Base-by-base conservation (phyloP, 2,113 vertebrate species). In the Panthera tigris region DNA sequence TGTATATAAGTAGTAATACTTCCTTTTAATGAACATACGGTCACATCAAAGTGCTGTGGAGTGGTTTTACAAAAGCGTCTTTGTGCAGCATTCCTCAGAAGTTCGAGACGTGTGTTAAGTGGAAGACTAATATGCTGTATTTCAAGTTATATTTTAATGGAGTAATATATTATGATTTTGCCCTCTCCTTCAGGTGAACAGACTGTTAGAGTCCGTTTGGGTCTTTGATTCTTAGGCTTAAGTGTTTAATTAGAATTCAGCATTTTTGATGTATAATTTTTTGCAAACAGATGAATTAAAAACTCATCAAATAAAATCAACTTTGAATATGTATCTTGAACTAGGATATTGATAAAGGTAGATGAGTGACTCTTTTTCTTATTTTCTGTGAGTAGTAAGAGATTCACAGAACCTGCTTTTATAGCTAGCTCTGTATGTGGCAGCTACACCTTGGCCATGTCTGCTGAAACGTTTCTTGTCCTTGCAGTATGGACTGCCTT, bases 21-120 rank as follows among this genome's bases (percentile, higher is more conserved):
- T 98, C 95, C 95, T 97, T 97, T 98, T 97, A 97, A 97, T 97
- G 97, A 98, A 98, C 96, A 97, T 98, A 98, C 96, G 97, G 96
- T 95, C 96, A 95, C 97, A 93, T 98, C 97, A 97, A 83, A 98
- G 97, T 92, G 61, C 94, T 98, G 96, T 45, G 93, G 96, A 96
- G 83, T 96, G 89, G 89, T 96, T 97, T 98, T 95, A 97, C 93
- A 98, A 95, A 98, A 94, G 81, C 23, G 0, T 96, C 85, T 98
- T 97, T 97, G 95, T 96, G 82, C 73, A 78, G 91, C 87, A 83
- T 76, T 97, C 78, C 86, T 97, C 79, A 86, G 85, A 96, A 97
- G 81, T 97, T 97, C 12, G 80, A 96, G 94, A 95, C 12, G 55
- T 76, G 80, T 97, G 88, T 96, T 95, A 97, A 93, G 85, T 87